Conservation (phyloP, 2,113 vertebrate species). For the Hemicordylus capensis region DNA sequence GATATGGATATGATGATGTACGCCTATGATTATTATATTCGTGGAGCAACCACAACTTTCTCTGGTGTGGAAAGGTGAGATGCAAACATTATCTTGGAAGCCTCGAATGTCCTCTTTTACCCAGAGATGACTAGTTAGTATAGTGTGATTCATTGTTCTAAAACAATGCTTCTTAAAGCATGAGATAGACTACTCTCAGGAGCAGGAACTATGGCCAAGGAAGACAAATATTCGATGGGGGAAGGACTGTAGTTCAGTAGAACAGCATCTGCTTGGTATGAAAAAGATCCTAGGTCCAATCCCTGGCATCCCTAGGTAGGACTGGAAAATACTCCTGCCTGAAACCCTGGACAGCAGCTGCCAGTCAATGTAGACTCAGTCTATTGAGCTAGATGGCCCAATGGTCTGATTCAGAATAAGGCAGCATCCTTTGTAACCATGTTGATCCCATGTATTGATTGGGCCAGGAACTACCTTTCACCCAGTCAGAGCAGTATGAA, state of each 20-base stretch:
- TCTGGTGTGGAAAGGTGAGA: slow-evolving; percentile 90
- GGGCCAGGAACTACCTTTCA: neutral
- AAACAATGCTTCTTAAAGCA: neutral
- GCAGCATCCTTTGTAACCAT: too few relatives aligned
- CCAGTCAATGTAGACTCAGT: too few relatives aligned
- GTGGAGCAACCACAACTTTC: slow-evolving; percentile 95
- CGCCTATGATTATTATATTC: slow-evolving; percentile 90
- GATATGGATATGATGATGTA: slow-evolving; percentile 93
- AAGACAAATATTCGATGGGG: neutral
- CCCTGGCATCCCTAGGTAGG: too few relatives aligned
- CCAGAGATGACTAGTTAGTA: neutral
- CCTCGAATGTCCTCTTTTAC: too few relatives aligned
- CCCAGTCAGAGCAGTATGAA: neutral
- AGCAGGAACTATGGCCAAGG: neutral
- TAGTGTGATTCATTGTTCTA: neutral
- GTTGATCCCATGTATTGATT: neutral
- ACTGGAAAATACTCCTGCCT: too few relatives aligned
- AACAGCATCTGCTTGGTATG: too few relatives aligned
- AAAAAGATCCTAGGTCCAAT: too few relatives aligned
- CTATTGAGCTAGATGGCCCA: too few relatives aligned
- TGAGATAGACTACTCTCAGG: neutral
- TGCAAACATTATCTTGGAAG: slow-evolving; percentile 12
- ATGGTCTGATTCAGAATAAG: too few relatives aligned
- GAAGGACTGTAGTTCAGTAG: too few relatives aligned
- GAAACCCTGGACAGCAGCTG: too few relatives aligned